These are phyloP conservation scores for Pristionchus mayeri DNA, from an alignment of 2,888 invertebrate genomes.

Conservation along the genomic window DNA sequence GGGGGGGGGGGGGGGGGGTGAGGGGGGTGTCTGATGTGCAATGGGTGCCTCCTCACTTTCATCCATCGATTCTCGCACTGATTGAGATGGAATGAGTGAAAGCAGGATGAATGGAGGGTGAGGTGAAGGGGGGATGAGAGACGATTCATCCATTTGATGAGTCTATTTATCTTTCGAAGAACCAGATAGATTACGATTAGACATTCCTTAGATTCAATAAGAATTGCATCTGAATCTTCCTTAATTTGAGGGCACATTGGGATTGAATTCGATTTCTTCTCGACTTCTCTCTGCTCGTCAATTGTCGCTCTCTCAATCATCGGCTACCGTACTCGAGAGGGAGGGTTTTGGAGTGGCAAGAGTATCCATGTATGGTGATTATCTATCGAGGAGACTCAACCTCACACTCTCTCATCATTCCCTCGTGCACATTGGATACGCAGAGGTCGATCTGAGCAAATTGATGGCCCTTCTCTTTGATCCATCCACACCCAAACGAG, in stretches of 20 bases:
- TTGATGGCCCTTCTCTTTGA: slow-evolving; percentile 5
- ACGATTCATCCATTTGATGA: slow-evolving; percentile 8
- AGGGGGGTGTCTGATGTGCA: neutral
- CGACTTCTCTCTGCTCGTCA: slow-evolving; percentile 14
- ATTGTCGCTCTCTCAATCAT: neutral
- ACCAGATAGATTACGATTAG: neutral
- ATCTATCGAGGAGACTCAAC: slow-evolving; percentile 34
- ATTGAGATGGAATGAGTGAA: neutral
- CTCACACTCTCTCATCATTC: neutral
- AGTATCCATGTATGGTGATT: slow-evolving; percentile 18
- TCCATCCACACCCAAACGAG: slow-evolving; percentile 30
- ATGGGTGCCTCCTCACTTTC: neutral
- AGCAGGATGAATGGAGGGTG: neutral
- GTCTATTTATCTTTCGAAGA: neutral
- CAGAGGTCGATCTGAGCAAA: slow-evolving; percentile 27
- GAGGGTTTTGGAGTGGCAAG: neutral
- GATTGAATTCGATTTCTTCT: slow-evolving; percentile 21
- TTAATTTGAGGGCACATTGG: neutral
- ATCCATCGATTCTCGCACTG: neutral
- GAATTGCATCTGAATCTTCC: neutral
- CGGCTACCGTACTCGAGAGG: neutral
- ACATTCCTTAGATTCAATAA: neutral
- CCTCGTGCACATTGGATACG: slow-evolving; percentile 1
- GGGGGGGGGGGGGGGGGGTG: no score
- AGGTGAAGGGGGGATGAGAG: neutral